Conservation (phyloP, 2,888 invertebrate species). For the Eilema caniola region DNA sequence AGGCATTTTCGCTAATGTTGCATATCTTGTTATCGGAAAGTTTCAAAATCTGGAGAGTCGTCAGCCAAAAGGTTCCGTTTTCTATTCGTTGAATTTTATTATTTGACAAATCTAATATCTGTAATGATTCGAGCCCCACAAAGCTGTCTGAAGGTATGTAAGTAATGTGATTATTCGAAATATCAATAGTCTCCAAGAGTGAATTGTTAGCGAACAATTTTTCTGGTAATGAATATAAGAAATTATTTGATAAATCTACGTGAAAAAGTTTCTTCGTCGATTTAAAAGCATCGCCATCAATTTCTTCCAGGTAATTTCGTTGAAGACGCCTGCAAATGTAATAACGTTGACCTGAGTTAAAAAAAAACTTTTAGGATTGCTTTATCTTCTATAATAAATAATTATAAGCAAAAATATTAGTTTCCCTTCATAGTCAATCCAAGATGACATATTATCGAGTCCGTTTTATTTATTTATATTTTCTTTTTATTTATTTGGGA, state of each 20-base stretch:
- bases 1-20: constrained; percentile 86
- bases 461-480: too few species aligned
- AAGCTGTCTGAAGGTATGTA: constrained; percentile 88
- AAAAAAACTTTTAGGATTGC: neutral
- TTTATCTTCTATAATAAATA: neutral
- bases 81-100: constrained; percentile 89
- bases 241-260: constrained; percentile 90
- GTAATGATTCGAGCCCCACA: constrained; percentile 85
- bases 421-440: too few species aligned
- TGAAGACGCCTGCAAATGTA: constrained; percentile 87
- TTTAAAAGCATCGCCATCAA: constrained; percentile 86
- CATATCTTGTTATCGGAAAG: constrained; percentile 90
- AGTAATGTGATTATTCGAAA: constrained; percentile 89
- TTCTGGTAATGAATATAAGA: constrained; percentile 85
- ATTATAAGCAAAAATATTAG: neutral
- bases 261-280: constrained; percentile 88
- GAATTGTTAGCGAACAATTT: constrained; percentile 87
- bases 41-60: constrained; percentile 88
- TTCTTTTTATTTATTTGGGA: too few species aligned
- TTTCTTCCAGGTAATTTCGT: constrained; percentile 88
- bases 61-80: constrained; percentile 86
- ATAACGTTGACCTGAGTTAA: neutral
- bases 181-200: constrained; percentile 88
- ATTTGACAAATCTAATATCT: constrained; percentile 90
- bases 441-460: neutral